These are phyloP conservation scores for Acanthopleura granulata DNA, from an alignment of 2,888 invertebrate genomes.

Conservation along the genomic window DNA sequence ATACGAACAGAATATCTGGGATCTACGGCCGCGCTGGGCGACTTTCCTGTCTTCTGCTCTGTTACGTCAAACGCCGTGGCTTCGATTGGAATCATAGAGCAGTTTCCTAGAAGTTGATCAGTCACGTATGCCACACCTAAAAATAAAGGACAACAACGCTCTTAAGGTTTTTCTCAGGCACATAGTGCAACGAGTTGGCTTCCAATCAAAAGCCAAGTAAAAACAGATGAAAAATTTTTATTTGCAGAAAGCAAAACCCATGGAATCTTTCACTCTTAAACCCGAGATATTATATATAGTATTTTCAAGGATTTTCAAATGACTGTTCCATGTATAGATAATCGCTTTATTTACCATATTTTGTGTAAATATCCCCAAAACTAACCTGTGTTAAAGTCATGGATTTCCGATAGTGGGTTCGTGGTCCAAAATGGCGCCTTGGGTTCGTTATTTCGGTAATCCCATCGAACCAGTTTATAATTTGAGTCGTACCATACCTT, in stretches of 20 bases:
- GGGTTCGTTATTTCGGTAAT: constrained; percentile 34
- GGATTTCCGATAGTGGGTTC: constrained; percentile 46
- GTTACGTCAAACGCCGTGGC: constrained; percentile 40
- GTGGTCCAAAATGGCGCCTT: constrained; percentile 39
- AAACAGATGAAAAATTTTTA: no score
- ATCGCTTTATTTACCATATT: no score
- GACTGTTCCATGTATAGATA: no score
- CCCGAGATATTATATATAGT: no score
- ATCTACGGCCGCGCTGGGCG: constrained; percentile 30
- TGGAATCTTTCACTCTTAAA: no score
- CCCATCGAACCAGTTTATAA: constrained; percentile 44
- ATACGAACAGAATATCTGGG: constrained; percentile 43
- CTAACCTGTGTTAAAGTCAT: constrained; percentile 41
- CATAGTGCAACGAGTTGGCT: no score
- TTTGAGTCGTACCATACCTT: constrained; percentile 53
- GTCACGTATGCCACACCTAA: constrained; percentile 56
- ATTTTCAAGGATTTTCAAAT: no score
- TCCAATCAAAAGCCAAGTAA: no score
- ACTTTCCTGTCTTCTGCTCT: constrained; percentile 21
- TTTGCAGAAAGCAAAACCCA: no score
- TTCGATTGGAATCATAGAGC: constrained; percentile 47
- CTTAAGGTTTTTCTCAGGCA: background rate
- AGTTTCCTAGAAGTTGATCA: constrained; percentile 51
- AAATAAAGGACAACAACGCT: constrained; percentile 12
- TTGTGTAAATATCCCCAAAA: no score